Base-by-base conservation (phyloP, 2,888 invertebrate species). In the Zelleria hepariella region DNA sequence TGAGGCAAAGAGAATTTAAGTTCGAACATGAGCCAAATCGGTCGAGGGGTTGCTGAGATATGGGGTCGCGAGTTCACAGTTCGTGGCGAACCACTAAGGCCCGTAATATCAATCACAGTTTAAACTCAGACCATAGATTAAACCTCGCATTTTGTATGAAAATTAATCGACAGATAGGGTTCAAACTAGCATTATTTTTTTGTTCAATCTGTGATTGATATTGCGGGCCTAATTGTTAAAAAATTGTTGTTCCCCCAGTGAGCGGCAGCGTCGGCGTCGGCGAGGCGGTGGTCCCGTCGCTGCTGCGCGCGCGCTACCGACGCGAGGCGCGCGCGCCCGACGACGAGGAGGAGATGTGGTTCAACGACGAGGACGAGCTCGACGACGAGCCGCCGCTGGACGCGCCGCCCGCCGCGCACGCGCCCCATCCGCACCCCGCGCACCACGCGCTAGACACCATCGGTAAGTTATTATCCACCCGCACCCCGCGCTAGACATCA, bases 341-440 rank as follows among this genome's bases (percentile, higher is more conserved):
- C 66, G 98, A 98, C 75, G 98, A 98, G 70, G 98, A 99, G 76
- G 98, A 98, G 86, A 96, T 98, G 93, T 99, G 98, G 98, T 98
- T 98, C 85, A 97, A 98, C 77, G 97, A 98, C 71, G 98, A 98
- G 66, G 98, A 98, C 77, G 97, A 97, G 77, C 93, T 95, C 65
- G 94, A 96, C 63, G 96, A 97, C 73, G 95, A 93, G 63, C 92
- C 93, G 77, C 91, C 79, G 68, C 77, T 86, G 48, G 88, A 78
- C 72, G 66, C 83, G 58, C 82, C 61, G 42, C 73, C 80, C 51
- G 82, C 57, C 8, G 59, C 60, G 5, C 59, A 55, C 24, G 32
- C 59, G 15, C 58, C 58, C 1, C 58, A 52, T n/a, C 57, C 61
- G 25, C 53, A 52, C 61, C 77, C 74, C 64, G 62, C 78, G 63